phyloP scores from a whole-genome alignment of 1,140 invertebrate species.

The Oppia nitens region DNA sequence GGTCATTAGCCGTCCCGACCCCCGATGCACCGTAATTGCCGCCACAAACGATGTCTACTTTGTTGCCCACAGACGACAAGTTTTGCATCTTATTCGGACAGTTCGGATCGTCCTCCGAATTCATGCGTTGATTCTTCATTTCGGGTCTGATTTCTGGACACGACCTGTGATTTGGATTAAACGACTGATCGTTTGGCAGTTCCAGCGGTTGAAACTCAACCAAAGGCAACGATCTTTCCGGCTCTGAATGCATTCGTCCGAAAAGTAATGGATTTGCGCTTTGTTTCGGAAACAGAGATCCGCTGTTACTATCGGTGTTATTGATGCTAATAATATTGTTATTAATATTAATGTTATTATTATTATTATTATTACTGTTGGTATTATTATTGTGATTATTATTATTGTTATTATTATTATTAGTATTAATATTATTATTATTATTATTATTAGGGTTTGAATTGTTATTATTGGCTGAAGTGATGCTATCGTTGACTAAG shows the following conservation, averaged over 20 bases:
- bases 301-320: not conserved
- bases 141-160: conserved; percentile 22
- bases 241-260: conserved; percentile 23
- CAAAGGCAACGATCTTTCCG: conserved; percentile 20
- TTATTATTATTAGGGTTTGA: not conserved
- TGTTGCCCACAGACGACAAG: not conserved
- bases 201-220: conserved; percentile 20
- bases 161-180: conserved; percentile 20
- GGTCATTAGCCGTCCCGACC: not conserved
- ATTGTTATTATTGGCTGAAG: not conserved
- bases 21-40: not conserved
- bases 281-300: conserved; percentile 2
- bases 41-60: not conserved
- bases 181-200: conserved; percentile 8
- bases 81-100: not conserved
- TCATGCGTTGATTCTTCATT: not conserved
- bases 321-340: not conserved
- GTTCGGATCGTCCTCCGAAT: not conserved
- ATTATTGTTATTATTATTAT: too few species aligned
- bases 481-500: not conserved
- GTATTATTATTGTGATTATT: too few species aligned
- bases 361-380: not conserved
- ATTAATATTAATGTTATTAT: not conserved
- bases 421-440: not conserved
- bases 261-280: conserved; percentile 16